These are phyloP conservation scores for Tarsius wallacei DNA, from an alignment of 2,797 vertebrate genomes.

Conservation along the genomic window DNA sequence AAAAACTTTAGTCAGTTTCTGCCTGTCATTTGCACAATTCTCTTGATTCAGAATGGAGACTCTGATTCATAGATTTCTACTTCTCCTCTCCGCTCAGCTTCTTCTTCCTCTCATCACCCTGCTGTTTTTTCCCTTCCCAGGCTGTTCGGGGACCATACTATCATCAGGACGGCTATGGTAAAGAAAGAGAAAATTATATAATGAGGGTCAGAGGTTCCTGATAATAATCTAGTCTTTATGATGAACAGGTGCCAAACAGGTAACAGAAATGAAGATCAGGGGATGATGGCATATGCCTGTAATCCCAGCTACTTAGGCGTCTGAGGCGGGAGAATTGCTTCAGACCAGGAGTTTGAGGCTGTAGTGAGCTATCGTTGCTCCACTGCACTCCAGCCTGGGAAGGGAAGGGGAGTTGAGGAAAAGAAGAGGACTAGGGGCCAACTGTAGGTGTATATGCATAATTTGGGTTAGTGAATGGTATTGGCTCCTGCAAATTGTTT, in stretches of 20 bases:
- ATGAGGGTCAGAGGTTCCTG: conserved; percentile 12
- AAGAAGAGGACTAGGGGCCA: no score
- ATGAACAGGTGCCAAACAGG: background rate
- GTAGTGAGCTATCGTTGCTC: no score
- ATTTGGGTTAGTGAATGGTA: background rate
- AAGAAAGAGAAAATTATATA: conserved; percentile 33
- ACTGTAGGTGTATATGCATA: background rate
- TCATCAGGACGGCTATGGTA: background rate
- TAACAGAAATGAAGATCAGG: conserved; percentile 13
- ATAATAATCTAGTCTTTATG: conserved; percentile 35
- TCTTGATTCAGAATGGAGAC: conserved; percentile 42
- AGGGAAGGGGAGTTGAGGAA: no score
- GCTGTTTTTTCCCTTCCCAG: background rate
- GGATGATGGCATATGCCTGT: no score
- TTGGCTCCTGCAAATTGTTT: background rate
- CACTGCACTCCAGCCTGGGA: no score
- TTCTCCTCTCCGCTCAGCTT: background rate
- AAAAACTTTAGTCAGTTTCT: background rate
- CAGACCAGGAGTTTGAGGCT: no score
- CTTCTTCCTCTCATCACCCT: background rate
- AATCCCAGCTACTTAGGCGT: no score
- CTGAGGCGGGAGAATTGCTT: no score
- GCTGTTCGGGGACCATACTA: background rate
- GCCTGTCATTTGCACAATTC: background rate
- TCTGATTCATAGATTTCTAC: background rate